Conservation (phyloP, 2,888 invertebrate species). For the Ptychoptera contaminata region DNA sequence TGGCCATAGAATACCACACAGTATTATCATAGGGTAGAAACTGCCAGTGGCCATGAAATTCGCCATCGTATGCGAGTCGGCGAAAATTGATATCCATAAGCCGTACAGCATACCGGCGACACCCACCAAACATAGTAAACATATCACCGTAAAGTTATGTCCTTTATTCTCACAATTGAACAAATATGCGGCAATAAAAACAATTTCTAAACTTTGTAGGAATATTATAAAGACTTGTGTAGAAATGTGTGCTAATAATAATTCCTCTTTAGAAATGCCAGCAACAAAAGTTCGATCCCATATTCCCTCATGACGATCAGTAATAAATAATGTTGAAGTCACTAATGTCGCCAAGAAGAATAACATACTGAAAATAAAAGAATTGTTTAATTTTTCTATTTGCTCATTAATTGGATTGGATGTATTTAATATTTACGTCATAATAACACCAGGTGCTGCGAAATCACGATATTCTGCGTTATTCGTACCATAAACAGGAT, state of each 20-base stretch:
- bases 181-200: slow-evolving; percentile 28
- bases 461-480: slow-evolving; percentile 60
- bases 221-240: slow-evolving; percentile 59
- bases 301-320: slow-evolving; percentile 67
- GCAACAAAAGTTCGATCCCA: slow-evolving; percentile 78
- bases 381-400: neutral
- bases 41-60: slow-evolving; percentile 77
- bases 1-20: slow-evolving; percentile 70
- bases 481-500: slow-evolving; percentile 51
- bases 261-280: slow-evolving; percentile 60
- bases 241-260: slow-evolving; percentile 63
- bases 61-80: slow-evolving; percentile 60
- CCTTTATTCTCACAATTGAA: slow-evolving; percentile 30
- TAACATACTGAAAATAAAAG: slow-evolving; percentile 43
- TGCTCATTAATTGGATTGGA: neutral
- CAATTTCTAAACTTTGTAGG: slow-evolving; percentile 43
- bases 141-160: slow-evolving; percentile 35
- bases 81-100: slow-evolving; percentile 65
- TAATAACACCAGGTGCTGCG: slow-evolving; percentile 70
- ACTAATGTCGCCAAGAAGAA: slow-evolving; percentile 75
- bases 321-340: slow-evolving; percentile 66
- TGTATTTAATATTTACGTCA: slow-evolving; percentile 39
- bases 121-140: slow-evolving; percentile 53
- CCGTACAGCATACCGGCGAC: slow-evolving; percentile 75
- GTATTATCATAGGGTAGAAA: slow-evolving; percentile 76